Evolutionary conservation across 2,888 invertebrate genomes (phyloP).

Genomic region (Apeira syringaria): DNA sequence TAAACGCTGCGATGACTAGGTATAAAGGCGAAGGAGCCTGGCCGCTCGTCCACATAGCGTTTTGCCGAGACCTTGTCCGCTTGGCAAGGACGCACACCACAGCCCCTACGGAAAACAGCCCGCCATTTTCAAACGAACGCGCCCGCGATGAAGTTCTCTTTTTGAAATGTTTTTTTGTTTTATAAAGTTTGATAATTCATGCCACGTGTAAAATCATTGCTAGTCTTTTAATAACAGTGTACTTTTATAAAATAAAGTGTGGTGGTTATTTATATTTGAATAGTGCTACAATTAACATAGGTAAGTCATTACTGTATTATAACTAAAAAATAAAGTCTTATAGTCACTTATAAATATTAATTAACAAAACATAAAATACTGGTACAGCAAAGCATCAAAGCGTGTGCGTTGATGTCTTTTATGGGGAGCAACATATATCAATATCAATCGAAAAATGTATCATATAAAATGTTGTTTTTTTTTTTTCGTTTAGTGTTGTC

Average conservation of each 20-base stretch:
- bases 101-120: constrained; percentile 68
- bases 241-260: too few species aligned
- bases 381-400: too few species aligned
- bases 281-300: constrained; percentile 7
- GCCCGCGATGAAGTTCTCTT: constrained; percentile 63
- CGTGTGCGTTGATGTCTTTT: constrained; percentile 38
- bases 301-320: constrained; percentile 5
- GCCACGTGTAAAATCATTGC: constrained; percentile 3
- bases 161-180: constrained; percentile 34
- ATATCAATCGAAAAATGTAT: too few species aligned
- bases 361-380: too few species aligned
- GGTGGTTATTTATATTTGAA: constrained; percentile 3
- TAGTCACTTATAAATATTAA: too few species aligned
- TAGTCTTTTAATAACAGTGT: too few species aligned
- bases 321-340: too few species aligned
- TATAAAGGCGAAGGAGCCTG: constrained; percentile 73
- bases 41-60: constrained; percentile 67
- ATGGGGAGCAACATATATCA: too few species aligned
- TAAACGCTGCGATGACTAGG: constrained; percentile 56
- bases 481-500: too few species aligned
- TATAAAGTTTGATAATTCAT: constrained; percentile 30
- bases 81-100: constrained; percentile 72
- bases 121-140: constrained; percentile 70
- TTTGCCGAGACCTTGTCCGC: constrained; percentile 73
- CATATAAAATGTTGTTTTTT: too few species aligned